Evolutionary conservation across 2,113 vertebrate species (phyloP).

Genomic region (Tauraco erythrolophus): DNA sequence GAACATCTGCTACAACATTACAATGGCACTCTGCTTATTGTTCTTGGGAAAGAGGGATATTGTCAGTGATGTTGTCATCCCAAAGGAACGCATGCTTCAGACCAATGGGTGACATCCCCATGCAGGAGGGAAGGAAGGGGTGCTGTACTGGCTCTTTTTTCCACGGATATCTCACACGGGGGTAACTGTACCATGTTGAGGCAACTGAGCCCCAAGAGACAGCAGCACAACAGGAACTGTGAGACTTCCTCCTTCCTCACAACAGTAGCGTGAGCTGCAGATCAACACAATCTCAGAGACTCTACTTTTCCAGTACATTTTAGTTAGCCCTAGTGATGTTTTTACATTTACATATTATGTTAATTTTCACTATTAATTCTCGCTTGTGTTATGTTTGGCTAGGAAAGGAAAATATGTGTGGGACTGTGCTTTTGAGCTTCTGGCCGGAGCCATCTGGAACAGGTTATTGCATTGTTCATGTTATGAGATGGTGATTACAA

Average conservation of each 20-base stretch:
- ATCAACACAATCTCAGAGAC: neutral
- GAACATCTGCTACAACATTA: neutral
- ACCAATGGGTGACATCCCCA: neutral
- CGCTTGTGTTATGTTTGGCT: constrained; percentile 38
- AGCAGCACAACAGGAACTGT: neutral
- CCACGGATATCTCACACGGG: neutral
- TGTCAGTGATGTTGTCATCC: accelerated
- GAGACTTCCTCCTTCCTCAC: neutral
- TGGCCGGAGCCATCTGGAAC: constrained; percentile 34
- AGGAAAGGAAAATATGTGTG: neutral
- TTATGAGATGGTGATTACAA: neutral
- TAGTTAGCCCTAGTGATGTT: neutral
- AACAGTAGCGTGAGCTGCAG: neutral
- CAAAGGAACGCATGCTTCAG: neutral
- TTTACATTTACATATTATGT: neutral
- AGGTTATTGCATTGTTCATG: neutral
- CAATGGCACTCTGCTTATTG: neutral
- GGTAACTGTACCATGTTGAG: neutral
- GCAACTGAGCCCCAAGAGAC: neutral
- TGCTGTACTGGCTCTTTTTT: neutral
- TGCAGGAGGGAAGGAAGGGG: neutral
- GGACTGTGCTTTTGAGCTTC: neutral
- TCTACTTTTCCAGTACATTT: neutral
- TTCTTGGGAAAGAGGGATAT: neutral
- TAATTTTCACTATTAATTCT: constrained; percentile 28